Conservation (phyloP, 2,113 vertebrate genomes). For the Pterocles gutturalis region DNA sequence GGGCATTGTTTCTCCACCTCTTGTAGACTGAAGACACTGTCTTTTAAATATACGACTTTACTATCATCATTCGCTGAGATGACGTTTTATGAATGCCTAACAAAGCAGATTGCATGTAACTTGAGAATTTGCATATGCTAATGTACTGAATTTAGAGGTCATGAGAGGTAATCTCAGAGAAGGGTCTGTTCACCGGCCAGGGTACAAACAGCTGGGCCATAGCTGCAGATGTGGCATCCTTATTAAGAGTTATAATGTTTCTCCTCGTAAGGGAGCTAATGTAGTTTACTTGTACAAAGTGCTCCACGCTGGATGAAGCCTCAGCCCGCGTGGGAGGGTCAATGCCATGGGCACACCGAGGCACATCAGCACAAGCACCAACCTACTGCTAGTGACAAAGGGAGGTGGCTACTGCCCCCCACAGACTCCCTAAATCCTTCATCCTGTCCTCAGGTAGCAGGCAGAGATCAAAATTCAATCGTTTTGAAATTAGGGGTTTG, state of each 20-base stretch:
- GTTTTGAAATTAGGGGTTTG: not conserved
- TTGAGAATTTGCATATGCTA: not conserved
- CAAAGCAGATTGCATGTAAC: not conserved
- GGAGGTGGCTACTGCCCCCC: not conserved
- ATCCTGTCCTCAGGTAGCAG: not conserved
- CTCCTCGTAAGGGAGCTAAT: not conserved
- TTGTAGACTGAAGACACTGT: not conserved
- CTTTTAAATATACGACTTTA: not conserved
- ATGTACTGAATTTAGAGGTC: not conserved
- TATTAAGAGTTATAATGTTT: not conserved
- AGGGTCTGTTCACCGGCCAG: not conserved
- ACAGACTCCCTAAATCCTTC: not conserved
- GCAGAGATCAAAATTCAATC: not conserved
- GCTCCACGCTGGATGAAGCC: not conserved
- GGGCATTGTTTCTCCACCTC: not conserved
- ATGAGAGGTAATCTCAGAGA: not conserved
- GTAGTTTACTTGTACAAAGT: not conserved
- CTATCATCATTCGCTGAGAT: not conserved
- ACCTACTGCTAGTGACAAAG: accelerated
- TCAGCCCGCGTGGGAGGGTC: accelerated
- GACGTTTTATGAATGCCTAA: not conserved
- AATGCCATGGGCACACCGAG: accelerated
- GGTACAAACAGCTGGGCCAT: not conserved
- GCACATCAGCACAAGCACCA: not conserved
- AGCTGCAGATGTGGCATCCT: not conserved